Evolutionary conservation across 2,888 invertebrate species (phyloP), one percentile per base, ranked within the genome.

Genomic region (Spodoptera exigua): DNA sequence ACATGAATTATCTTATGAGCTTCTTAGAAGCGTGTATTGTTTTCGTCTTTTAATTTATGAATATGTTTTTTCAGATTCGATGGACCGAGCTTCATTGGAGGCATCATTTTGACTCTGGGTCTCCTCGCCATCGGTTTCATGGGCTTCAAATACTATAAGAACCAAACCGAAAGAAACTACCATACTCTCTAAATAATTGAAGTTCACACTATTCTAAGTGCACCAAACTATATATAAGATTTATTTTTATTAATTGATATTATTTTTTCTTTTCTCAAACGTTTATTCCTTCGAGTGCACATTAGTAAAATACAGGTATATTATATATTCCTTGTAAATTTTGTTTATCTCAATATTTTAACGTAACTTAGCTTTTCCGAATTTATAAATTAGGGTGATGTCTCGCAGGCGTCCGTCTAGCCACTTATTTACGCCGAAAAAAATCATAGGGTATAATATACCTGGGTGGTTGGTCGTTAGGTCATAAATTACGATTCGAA

Each of bases 111-210:
- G 60, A 96, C 97, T 9, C 90, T 96, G 17, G 98, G 97, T 34
- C 88, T 98, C 16, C 95, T 97, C 54, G 97, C 97, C 10, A 96
- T 98, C 59, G 96, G 96, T 2, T 96, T 97, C 89, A 96, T 98
- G 81, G 97, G 97, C 36, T 97, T 96, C 94, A 98, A 98, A 87
- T 98, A 98, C 89, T 98, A 98, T 94, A 97, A 96, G 89, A 96
- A 97, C 65, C 96, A 97, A 83, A 96, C 96, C 60, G 98, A 97
- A 88, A 95, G 96, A 76, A 98, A 97, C 91, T 98, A 98, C 90
- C 98, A 97, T 84, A 98, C 98, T 64, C 96, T 98, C 87, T 98
- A 97, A 97, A 91, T 61, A 52, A 27, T 57, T 57, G 55, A 70
- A 72, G 66, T 73, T 79, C 9, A 75, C 72, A 79, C 70, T 80